These are phyloP conservation scores for Poecilus cupreus DNA, from an alignment of 2,888 invertebrate genomes.

Conservation along the genomic window DNA sequence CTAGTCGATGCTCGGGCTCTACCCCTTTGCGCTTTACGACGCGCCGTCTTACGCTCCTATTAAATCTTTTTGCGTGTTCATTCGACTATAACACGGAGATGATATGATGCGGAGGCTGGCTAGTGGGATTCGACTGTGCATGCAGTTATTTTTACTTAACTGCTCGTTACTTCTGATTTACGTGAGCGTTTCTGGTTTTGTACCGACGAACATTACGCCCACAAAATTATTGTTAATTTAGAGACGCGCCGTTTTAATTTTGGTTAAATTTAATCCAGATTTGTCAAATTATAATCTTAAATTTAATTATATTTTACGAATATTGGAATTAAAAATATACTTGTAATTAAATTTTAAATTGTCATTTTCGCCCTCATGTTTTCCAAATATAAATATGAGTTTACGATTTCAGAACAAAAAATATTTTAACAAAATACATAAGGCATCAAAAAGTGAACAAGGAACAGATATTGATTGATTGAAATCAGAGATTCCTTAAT, in stretches of 20 bases:
- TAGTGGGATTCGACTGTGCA: slow-evolving; percentile 9
- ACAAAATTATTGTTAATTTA: neutral
- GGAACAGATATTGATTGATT: no score
- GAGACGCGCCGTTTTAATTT: neutral
- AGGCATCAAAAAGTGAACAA: no score
- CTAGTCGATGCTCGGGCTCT: neutral
- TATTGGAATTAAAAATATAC: no score
- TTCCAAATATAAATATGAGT: no score
- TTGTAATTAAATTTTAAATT: no score
- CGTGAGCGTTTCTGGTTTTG: neutral
- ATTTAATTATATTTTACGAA: no score
- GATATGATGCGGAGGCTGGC: neutral
- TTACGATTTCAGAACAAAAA: no score
- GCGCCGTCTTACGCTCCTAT: slow-evolving; percentile 8
- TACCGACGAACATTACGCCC: neutral
- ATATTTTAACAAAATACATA: no score
- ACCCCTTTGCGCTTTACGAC: slow-evolving; percentile 11
- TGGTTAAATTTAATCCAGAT: no score
- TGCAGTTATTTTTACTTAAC: slow-evolving; percentile 1
- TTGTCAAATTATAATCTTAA: no score
- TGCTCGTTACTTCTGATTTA: slow-evolving; percentile 22
- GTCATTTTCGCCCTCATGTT: no score
- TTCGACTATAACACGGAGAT: slow-evolving; percentile 12
- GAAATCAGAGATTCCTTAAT: no score
- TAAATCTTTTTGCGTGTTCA: slow-evolving; percentile 36